Conservation (phyloP, 2,888 invertebrate species). For the Nemurella pictetii region DNA sequence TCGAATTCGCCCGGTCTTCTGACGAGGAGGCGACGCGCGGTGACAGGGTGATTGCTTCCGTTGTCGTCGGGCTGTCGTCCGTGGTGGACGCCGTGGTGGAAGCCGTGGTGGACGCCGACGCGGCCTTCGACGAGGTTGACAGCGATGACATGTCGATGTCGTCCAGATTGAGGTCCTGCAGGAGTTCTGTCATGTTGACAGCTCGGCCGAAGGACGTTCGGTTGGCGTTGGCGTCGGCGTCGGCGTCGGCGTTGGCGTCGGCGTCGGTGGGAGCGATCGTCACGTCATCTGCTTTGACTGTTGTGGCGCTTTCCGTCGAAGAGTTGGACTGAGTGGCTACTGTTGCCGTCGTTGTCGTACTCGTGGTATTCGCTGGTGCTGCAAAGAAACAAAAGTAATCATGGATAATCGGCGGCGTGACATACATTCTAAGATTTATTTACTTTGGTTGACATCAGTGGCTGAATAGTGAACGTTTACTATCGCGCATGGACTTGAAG, state of each 20-base stretch:
- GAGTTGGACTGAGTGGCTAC: not conserved
- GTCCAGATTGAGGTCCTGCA: constrained; percentile 40
- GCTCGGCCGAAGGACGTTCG: constrained; percentile 11
- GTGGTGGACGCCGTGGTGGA: not conserved
- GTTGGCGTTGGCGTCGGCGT: not conserved
- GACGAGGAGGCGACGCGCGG: not conserved
- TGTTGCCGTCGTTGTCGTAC: not conserved
- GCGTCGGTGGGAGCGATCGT: not conserved
- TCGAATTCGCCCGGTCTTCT: not conserved
- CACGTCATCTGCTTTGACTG: not conserved
- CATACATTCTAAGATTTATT: not conserved
- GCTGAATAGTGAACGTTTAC: not conserved
- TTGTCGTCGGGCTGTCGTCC: not conserved
- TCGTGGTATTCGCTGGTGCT: not conserved
- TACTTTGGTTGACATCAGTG: not conserved
- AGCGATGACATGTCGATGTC: constrained; percentile 37
- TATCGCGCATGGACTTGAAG: not conserved
- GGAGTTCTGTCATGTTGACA: constrained; percentile 17
- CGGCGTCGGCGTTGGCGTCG: not conserved
- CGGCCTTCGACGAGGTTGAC: not conserved
- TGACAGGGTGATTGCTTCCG: not conserved
- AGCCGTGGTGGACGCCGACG: not conserved
- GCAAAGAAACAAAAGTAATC: not conserved
- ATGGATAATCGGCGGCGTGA: not conserved
- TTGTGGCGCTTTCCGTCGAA: not conserved